A percentile compares a stretch with the other conserved stretches of the same genome.
Evolutionary conservation across 2,113 vertebrate species (phyloP).

Genomic region (Pleuronectes platessa): DNA sequence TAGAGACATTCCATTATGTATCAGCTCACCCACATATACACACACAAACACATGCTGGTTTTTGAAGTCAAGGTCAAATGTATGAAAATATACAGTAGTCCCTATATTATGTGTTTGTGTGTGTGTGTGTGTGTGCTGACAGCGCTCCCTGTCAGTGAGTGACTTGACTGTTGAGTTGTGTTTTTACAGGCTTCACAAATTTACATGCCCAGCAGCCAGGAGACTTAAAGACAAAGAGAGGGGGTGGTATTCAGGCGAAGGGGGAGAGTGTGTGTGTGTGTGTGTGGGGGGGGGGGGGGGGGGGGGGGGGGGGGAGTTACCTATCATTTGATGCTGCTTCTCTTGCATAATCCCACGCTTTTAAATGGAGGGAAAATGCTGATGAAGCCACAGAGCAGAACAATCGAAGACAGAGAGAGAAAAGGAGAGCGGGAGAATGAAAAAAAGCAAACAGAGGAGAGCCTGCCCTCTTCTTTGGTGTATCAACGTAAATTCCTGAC

Average conservation of each 20-base stretch:
- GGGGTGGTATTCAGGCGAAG: slow-evolving; percentile 24
- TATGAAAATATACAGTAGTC: not conserved
- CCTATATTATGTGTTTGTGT: slow-evolving; percentile 1
- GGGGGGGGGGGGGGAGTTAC: slow-evolving; percentile 51
- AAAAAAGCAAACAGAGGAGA: slow-evolving; percentile 15
- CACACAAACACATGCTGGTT: not conserved
- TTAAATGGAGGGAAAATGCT: slow-evolving; percentile 72
- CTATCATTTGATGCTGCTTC: slow-evolving; percentile 73
- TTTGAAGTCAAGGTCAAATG: not conserved
- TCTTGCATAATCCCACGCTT: slow-evolving; percentile 79
- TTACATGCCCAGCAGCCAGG: slow-evolving; percentile 72
- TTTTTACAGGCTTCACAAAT: slow-evolving; percentile 71
- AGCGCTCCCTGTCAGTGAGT: slow-evolving; percentile 54
- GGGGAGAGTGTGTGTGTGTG: not conserved
- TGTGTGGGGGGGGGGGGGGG: too few relatives aligned
- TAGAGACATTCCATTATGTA: slow-evolving; percentile 40
- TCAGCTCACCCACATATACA: slow-evolving; percentile 32
- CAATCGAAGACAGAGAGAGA: slow-evolving; percentile 60
- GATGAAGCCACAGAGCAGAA: slow-evolving; percentile 69
- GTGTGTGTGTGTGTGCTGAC: slow-evolving; percentile 64
- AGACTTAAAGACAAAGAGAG: slow-evolving; percentile 75
- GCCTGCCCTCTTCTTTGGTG: slow-evolving; percentile 66
- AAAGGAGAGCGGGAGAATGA: slow-evolving; percentile 15
- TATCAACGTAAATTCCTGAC: slow-evolving; percentile 79
- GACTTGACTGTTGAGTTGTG: slow-evolving; percentile 66